phyloP scores from a whole-genome alignment of 1,140 invertebrate genomes.

The Rhopalosiphum padi region DNA sequence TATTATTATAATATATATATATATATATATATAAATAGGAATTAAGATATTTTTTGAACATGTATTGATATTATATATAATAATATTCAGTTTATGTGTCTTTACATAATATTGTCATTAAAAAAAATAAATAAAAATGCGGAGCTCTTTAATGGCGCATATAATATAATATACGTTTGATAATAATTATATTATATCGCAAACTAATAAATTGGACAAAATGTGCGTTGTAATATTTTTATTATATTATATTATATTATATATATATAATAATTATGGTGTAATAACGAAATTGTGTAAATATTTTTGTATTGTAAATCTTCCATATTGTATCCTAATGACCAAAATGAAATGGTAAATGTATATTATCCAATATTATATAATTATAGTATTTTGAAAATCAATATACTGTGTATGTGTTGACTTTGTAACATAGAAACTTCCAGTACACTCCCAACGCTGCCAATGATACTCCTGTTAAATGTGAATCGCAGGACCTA shows the following conservation, averaged over 20 bases:
- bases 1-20: not conserved
- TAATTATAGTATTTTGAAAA: constrained; percentile 45
- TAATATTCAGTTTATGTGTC: constrained; percentile 28
- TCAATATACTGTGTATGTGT: not conserved
- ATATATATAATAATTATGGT: not conserved
- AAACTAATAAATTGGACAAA: not conserved
- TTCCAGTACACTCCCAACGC: constrained; percentile 49
- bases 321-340: constrained; percentile 36
- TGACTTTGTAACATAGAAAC: constrained; percentile 33
- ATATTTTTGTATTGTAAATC: constrained; percentile 55
- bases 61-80: not conserved
- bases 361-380: constrained; percentile 34
- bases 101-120: not conserved
- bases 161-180: not conserved
- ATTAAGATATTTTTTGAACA: constrained; percentile 34
- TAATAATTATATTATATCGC: not conserved
- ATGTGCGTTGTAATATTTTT: constrained; percentile 10
- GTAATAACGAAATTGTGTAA: constrained; percentile 41
- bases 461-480: constrained; percentile 34
- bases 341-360: constrained; percentile 30
- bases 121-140: not conserved
- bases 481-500: constrained; percentile 36
- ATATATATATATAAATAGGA: not conserved
- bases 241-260: not conserved
- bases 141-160: not conserved